Base-by-base conservation (phyloP, 2,888 invertebrate genomes). In the Laothoe populi region DNA sequence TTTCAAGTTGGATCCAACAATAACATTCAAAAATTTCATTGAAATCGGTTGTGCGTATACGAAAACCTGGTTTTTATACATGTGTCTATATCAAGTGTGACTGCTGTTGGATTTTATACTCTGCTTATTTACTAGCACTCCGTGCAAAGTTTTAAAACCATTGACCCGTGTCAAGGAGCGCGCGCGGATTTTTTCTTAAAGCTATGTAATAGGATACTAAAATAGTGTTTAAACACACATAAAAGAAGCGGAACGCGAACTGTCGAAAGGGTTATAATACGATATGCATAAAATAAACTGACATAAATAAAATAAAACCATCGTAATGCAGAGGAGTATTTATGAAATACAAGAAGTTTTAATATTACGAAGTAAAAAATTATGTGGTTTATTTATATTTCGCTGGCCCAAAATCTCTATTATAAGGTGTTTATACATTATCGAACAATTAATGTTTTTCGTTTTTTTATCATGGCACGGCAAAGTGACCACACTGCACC, bases 161-260 rank as follows among this genome's bases (percentile, higher is more conserved):
- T 68, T 65, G 70, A 4, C 3, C 11, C 44, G 62, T 48, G 58
- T 65, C 63, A 70, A 66, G 61, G 62, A 49, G 69, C 68, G 74
- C 31, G 73, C 78, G 81, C 79, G 68, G 80, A 87, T 87, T 90
- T 91, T 88, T 91, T 91, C 74, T 75, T 66, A 78, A 84, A 84
- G 81, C 70, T 74, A 64, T 72, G 90, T 89, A 90, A 91, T 77
- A 65, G 70, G 87, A 91, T 73, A 90, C 87, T 88, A 86, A 88
- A 88, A 88, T 86, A 79, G 83, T 88, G 82, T 88, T 87, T 84
- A 88, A 86, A 88, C 79, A 87, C 89, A 90, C 84, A 88, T 40
- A 57, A 60, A 62, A 68, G 66, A 71, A 71, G 69, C 74, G 68
- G 77, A 70, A 49, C 19, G 49, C 42, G 7, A 26, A 19, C 49